Base-by-base conservation (phyloP, 2,888 invertebrate species). In the Cantharis nigra region DNA sequence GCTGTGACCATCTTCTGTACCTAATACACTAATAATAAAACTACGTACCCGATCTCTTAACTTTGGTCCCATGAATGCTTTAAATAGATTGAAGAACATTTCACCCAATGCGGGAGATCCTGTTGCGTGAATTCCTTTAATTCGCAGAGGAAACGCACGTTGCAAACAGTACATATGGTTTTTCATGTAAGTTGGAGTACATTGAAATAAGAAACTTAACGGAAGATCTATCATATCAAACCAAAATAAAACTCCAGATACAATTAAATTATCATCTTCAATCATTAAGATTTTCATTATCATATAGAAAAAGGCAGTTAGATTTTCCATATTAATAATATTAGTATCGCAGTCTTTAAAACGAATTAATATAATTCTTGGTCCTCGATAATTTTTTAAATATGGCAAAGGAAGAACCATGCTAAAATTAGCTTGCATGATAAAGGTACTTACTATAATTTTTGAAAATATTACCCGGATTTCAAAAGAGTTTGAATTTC, bases 401-500 rank as follows among this genome's bases (percentile, higher is more conserved):
- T n/a, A n/a, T n/a, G 49, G 49, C n/a, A 49, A n/a, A 7, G 49
- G 49, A 49, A 49, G 5, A 2, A 49, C n/a, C 13, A 49, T 49
- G 7, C 49, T 49, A 7, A 49, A 49, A 49, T 10, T 10, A 10
- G 9, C 10, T 30, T 30, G 16, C 16, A 16, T 16, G 16, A 16
- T 16, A 16, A 16, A 16, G 16, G 16, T 16, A 16, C 16, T 16
- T 16, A 16, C 16, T 16, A 16, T 16, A 16, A 16, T 16, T 16
- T 30, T 10, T 30, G 3, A 11, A 49, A 49, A n/a, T 49, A 2
- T 67, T 26, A 67, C 65, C 65, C 65, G 11, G 65, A 7, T 3
- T 11, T 67, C 3, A 67, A 7, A 26, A 13, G 79, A 76, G 85
- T 80, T 79, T 84, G 82, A 23, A 85, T 76, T 77, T 84, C 83